Base-by-base conservation (phyloP, 2,888 invertebrate species). In the Acleris sparsana region DNA sequence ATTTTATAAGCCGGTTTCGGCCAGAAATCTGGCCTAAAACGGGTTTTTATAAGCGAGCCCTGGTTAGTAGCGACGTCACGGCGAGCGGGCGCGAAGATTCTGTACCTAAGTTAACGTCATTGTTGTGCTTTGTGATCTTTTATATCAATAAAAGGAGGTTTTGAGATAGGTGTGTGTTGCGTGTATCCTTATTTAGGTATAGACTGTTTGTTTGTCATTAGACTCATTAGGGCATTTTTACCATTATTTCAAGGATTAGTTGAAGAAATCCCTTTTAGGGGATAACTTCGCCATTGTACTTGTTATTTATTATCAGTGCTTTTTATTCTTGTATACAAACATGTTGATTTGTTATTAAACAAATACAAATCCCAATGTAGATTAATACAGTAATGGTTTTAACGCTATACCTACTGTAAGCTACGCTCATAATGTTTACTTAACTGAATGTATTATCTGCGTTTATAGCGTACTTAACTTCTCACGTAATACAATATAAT, bases 1-100 rank as follows among this genome's bases (percentile, higher is more conserved):
- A 66, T 66, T 66, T 66, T 55, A 66, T 62, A 66, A 66, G 57
- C 66, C 62, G 48, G 66, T 57, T 62, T 60, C 33, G 16, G 61
- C 29, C 55, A 39, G 61, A 16, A 63, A 39, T 53, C 51, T 52
- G 56, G 52, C 56, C 61, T 20, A n/a, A n/a, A 57, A 57, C 43
- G 52, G 48, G 46, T 62, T 66, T 66, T 62, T 66, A 53, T 53
- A 53, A 48, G 25, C 39, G 60, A 51, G 46, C 33, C 51, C 60
- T 25, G 60, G 60, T 55, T 51, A 51, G 59, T 60, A 55, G 61
- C 56, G 22, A 44, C 51, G 61, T 53, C 57, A 62, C 57, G 57
- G 61, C 57, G 25, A 44, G 20, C 17, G 62, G 39, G 52, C 16
- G 46, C 5, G 46, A 53, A 48, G 60, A 39, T 22, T 52, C 39